Base-by-base conservation (phyloP, 2,797 vertebrate genomes). In the Taeniopygia guttata region DNA sequence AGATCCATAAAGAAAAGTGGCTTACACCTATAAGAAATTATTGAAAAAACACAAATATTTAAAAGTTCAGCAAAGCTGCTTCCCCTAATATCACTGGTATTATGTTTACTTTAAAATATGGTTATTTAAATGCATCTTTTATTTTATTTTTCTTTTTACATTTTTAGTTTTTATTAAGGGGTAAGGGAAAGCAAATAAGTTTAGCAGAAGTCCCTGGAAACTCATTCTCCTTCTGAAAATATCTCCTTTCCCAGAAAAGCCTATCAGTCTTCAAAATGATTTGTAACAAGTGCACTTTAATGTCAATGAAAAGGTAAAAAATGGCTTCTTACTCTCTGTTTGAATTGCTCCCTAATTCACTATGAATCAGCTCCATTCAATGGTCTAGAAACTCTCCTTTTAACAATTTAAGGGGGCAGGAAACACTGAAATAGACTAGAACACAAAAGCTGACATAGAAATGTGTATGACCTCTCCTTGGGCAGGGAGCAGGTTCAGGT, bases 341-440 rank as follows among this genome's bases (percentile, higher is more conserved):
- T 80, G 79, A 93, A 89, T 92, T 69, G 72, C 75, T 96, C 69
- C 54, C 62, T 85, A 85, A 85, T 83, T 95, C 52, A 38, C 78
- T 66, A n/a, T 87, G 89, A 95, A 87, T 94, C 79, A 84, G 36
- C 73, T 76, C 76, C 46, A 62, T 89, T 92, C 87, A 72, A 25
- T 6, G 11, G 64, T 62, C 54, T 64, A 70, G 87, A 93, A 95
- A 66, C 32, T 80, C 90, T 73, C 70, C 48, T n/a, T 90, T 59
- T 80, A 72, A 64, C 87, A 84, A 52, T 4, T 30, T 56, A 80
- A 85, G 64, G n/a, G 66, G 92, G 43, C 51, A 66, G 62, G 54
- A 93, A 85, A 42, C 29, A 25, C 49, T 82, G 67, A 87, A 87
- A 89, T 63, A 70, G 75, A 43, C 19, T 25, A 10, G 42, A 38